phyloP scores from a whole-genome alignment of 1,140 invertebrate genomes.

The Scaptodrosophila lebanonensis region DNA sequence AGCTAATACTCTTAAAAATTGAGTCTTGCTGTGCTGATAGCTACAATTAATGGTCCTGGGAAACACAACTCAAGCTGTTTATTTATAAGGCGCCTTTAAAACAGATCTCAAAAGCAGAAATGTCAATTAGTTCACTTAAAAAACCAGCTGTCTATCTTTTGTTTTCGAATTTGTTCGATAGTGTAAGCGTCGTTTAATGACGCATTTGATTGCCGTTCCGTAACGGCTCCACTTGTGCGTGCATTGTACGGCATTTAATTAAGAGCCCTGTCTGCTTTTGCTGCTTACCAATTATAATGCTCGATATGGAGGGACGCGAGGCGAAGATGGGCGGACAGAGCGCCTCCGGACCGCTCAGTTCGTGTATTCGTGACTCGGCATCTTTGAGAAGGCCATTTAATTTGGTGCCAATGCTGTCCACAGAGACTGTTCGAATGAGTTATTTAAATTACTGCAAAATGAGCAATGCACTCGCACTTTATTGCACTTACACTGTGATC shows the following conservation, averaged over 20 bases:
- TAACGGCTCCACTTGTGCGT: no score
- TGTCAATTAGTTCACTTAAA: no score
- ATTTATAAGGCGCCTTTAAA: no score
- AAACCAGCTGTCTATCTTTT: no score
- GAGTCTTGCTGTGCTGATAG: no score
- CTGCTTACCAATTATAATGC: constrained; percentile 75
- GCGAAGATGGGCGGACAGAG: constrained; percentile 58
- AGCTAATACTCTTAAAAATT: no score
- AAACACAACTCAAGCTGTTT: no score
- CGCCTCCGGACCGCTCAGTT: constrained; percentile 80
- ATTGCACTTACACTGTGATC: constrained; percentile 90
- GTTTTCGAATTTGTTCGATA: no score
- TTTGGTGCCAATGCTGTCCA: constrained; percentile 85
- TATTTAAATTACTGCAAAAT: constrained; percentile 37
- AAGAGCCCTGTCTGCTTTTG: background rate
- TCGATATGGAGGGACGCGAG: constrained; percentile 73
- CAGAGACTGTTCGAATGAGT: constrained; percentile 81
- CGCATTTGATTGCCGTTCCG: no score
- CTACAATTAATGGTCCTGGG: no score
- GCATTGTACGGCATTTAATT: constrained; percentile 11
- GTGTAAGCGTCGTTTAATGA: no score
- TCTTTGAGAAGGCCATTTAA: constrained; percentile 87
- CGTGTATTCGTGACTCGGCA: constrained; percentile 86
- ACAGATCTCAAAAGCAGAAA: no score
- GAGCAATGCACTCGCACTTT: constrained; percentile 81